Percentiles rank a stretch among this genome's conserved stretches.
Conservation (phyloP, 2,888 invertebrate genomes). For the Brachylomia viminalis region DNA sequence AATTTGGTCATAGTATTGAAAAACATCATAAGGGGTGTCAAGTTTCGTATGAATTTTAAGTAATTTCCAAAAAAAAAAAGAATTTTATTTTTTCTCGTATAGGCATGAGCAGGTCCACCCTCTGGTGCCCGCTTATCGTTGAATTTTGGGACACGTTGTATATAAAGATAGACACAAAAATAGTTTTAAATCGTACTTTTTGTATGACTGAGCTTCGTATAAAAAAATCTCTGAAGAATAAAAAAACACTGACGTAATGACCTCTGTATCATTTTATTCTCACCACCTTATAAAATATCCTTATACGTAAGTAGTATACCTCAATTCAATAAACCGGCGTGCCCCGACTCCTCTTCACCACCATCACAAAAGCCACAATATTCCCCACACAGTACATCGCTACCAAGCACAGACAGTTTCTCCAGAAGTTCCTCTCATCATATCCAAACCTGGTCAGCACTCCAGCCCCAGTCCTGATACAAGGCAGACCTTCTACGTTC, state of each 20-base stretch:
- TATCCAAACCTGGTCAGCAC: conserved; percentile 91
- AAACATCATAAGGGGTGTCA: too few relatives aligned
- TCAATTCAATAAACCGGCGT: conserved; percentile 84
- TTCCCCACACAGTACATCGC: conserved; percentile 82
- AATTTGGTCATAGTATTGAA: too few relatives aligned
- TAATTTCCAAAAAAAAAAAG: too few relatives aligned
- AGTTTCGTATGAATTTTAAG: too few relatives aligned
- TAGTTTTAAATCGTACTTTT: background rate
- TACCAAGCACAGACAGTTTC: conserved; percentile 84
- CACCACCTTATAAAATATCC: background rate
- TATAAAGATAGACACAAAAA: background rate
- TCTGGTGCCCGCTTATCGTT: too few relatives aligned
- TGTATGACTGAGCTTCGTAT: background rate
- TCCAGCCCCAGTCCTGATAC: conserved; percentile 90
- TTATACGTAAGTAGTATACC: background rate
- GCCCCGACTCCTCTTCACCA: conserved; percentile 84
- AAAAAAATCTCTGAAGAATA: background rate
- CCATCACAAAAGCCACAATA: conserved; percentile 84
- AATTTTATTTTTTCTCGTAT: too few relatives aligned
- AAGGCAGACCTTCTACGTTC: conserved; percentile 89
- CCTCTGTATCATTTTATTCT: background rate
- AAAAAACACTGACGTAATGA: background rate
- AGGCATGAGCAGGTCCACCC: too few relatives aligned
- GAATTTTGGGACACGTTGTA: background rate
- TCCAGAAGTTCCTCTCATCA: conserved; percentile 82